Evolutionary conservation across 2,113 vertebrate species (phyloP).

Genomic region (Planiliza haematocheilus): DNA sequence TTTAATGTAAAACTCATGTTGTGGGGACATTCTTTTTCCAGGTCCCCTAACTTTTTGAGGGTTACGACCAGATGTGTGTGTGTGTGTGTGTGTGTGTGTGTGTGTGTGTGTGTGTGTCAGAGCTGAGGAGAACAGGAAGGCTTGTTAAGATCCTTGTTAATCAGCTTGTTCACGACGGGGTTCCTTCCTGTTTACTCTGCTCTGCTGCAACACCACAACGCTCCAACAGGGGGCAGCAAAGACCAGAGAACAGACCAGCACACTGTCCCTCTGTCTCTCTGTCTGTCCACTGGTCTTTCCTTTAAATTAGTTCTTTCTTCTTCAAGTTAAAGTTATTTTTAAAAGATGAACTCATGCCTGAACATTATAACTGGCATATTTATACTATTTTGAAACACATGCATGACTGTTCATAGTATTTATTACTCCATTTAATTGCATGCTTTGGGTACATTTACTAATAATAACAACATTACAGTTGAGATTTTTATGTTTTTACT

Average conservation of each 20-base stretch:
- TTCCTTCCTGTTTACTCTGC: slow-evolving; percentile 28
- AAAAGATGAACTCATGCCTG: background rate
- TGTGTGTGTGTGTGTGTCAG: slow-evolving; percentile 14
- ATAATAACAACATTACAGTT: no score
- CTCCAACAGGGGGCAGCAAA: slow-evolving; percentile 69
- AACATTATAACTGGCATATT: no score
- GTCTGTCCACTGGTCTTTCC: background rate
- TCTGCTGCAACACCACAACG: background rate
- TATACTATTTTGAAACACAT: no score
- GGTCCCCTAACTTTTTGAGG: no score
- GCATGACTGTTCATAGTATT: no score
- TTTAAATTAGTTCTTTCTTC: background rate
- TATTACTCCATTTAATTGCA: no score
- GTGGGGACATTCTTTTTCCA: no score
- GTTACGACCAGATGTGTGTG: slow-evolving; percentile 4
- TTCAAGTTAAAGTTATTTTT: background rate
- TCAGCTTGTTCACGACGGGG: slow-evolving; percentile 23
- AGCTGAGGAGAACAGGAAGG: slow-evolving; percentile 9
- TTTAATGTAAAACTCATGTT: no score
- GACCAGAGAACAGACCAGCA: slow-evolving; percentile 38
- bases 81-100: background rate
- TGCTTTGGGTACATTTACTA: no score
- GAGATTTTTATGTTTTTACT: no score
- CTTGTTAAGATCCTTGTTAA: slow-evolving; percentile 22
- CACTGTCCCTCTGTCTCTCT: background rate